Evolutionary conservation across 2,888 invertebrate genomes (phyloP).

Genomic region (Melolontha melolontha): DNA sequence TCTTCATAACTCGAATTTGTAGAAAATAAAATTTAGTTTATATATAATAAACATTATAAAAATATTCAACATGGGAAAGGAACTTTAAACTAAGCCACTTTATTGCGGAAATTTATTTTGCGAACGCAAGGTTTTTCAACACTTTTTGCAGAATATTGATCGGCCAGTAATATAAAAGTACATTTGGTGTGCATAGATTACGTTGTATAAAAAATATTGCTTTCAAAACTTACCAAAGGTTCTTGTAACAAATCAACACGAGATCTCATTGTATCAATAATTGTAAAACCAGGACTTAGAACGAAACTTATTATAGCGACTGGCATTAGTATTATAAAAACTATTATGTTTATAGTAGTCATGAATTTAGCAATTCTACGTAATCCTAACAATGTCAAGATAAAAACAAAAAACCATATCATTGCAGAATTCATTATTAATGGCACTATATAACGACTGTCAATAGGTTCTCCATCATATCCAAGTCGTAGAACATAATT

Average conservation of each 20-base stretch:
- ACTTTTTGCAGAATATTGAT: too few species aligned
- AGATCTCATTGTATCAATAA: slow-evolving; percentile 6
- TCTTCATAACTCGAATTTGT: too few species aligned
- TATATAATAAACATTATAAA: too few species aligned
- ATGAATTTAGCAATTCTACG: slow-evolving; percentile 27
- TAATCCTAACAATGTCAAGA: slow-evolving; percentile 30
- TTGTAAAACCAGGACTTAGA: slow-evolving; percentile 31
- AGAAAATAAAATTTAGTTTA: too few species aligned
- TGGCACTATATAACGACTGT: not conserved
- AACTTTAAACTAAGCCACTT: too few species aligned
- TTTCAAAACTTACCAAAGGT: slow-evolving; percentile 13
- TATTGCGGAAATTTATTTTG: too few species aligned
- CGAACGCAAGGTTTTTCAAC: too few species aligned
- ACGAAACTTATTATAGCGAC: slow-evolving; percentile 27
- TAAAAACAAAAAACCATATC: slow-evolving; percentile 30
- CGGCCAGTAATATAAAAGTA: too few species aligned
- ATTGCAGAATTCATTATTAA: slow-evolving; percentile 3
- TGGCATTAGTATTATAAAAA: slow-evolving; percentile 27
- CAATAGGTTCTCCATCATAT: not conserved
- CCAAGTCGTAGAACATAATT: slow-evolving; percentile 28
- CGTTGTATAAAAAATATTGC: too few species aligned
- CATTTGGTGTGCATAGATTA: too few species aligned
- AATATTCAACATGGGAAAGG: too few species aligned
- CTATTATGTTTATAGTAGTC: slow-evolving; percentile 26
- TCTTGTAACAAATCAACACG: slow-evolving; percentile 9